Base-by-base conservation (phyloP, 2,797 vertebrate genomes). In the Furcifer pardalis region DNA sequence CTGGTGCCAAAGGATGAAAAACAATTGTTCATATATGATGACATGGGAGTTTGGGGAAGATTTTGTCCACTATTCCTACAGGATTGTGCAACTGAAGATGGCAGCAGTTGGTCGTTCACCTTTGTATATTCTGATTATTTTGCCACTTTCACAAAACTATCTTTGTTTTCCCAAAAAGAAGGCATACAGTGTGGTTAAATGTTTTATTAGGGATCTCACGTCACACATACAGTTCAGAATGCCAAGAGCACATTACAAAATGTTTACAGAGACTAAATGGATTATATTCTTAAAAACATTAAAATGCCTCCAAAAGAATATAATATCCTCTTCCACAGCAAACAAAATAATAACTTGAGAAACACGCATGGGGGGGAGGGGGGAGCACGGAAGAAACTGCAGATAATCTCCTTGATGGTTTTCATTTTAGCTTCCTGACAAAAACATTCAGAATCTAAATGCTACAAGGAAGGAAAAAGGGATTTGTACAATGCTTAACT, bases 121-220 rank as follows among this genome's bases (percentile, higher is more conserved):
- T 27, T 10, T 62, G 1, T 15, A 12, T 13, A 66, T 5, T 42
- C 21, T 49, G n/a, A n/a, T n/a, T n/a, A n/a, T n/a, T n/a, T n/a
- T n/a, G n/a, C n/a, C n/a, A n/a, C n/a, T n/a, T n/a, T n/a, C n/a
- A n/a, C n/a, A 74, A 49, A 13, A 30, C 30, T 56, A 9, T 19
- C 9, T n/a, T 46, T 32, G 6, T 13, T 12, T 75, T n/a, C 66
- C 69, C 12, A 74, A 81, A 77, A 37, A 23, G 7, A 30, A 2
- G 27, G 42, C 52, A 35, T 9, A 56, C 21, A 46, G 21, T 56
- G 42, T 8, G 8, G 12, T 63, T 80, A 62, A 56, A 37, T 60
- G 17, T 62, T 85, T 86, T 86, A 86, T 71, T 86, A n/a, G n/a
- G 56, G 73, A 46, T 60, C 46, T 62, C 13, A 76, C 60, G 62